phyloP scores from a whole-genome alignment of 2,888 invertebrate species.

The Pteria penguin region DNA sequence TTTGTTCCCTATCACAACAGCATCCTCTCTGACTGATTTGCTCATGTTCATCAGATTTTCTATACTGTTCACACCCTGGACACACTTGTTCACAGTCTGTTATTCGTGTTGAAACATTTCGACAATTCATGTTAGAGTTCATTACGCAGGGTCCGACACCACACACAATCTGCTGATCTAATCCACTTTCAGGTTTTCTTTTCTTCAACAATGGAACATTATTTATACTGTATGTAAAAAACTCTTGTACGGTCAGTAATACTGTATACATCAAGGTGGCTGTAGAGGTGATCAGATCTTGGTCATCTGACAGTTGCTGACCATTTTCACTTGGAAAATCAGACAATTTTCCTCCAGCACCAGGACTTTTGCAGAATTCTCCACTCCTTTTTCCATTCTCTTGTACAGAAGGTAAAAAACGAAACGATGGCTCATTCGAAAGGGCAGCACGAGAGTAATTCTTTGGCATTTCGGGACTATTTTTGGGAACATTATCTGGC shows the following conservation, averaged over 20 bases:
- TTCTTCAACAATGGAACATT: background rate
- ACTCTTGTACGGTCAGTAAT: constrained; percentile 21
- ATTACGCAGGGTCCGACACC: constrained; percentile 49
- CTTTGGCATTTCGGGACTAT: background rate
- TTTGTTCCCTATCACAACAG: constrained; percentile 3
- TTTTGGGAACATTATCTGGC: too few relatives aligned
- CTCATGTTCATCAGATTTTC: background rate
- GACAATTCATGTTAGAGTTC: constrained; percentile 43
- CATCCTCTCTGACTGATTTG: background rate
- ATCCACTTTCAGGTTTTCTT: background rate
- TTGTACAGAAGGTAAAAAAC: background rate
- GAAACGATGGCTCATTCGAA: background rate
- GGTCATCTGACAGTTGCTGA: background rate
- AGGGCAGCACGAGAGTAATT: background rate
- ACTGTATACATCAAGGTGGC: background rate
- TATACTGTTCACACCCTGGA: background rate
- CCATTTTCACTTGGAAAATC: background rate
- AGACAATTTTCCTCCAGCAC: background rate
- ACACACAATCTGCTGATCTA: constrained; percentile 26
- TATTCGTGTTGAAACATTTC: constrained; percentile 43
- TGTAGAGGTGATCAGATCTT: background rate
- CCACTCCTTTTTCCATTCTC: too few relatives aligned
- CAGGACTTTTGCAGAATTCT: background rate
- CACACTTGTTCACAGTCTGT: background rate
- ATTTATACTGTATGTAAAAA: constrained; percentile 24